Evolutionary conservation across 2,797 vertebrate genomes (phyloP).

Genomic region (Hippocampus kuda): DNA sequence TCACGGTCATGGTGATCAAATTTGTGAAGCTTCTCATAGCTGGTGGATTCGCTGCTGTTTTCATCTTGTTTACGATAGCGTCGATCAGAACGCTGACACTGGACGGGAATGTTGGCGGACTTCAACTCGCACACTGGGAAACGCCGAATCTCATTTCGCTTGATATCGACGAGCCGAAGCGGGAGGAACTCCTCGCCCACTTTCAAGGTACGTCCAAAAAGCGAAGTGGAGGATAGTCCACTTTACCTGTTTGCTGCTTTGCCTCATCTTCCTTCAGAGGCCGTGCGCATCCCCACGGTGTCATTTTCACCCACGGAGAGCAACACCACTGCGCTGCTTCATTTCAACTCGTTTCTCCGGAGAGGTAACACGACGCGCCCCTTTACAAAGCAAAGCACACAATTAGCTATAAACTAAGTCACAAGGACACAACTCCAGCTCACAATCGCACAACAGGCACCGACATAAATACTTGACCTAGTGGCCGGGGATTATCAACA

Average conservation of each 20-base stretch:
- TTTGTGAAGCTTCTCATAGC: neutral
- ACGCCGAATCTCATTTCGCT: slow-evolving; percentile 42
- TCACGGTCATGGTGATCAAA: neutral
- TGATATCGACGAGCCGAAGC: slow-evolving; percentile 45
- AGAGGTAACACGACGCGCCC: slow-evolving; percentile 61
- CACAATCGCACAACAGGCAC: no score
- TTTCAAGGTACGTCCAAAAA: slow-evolving; percentile 70
- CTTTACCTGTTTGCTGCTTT: neutral
- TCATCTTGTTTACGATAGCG: neutral
- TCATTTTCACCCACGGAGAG: slow-evolving; percentile 60
- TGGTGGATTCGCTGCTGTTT: neutral
- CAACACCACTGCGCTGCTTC: slow-evolving; percentile 74
- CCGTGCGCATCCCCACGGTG: slow-evolving; percentile 84
- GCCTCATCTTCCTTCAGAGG: slow-evolving; percentile 58
- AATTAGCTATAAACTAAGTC: no score
- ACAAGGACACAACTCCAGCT: no score
- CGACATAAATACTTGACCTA: no score
- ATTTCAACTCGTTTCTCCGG: slow-evolving; percentile 71
- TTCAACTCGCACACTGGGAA: slow-evolving; percentile 63
- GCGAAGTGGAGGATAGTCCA: neutral
- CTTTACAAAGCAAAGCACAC: no score
- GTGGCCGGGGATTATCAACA: no score
- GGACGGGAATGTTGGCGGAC: slow-evolving; percentile 59
- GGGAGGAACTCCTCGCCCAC: slow-evolving; percentile 54
- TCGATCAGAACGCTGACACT: slow-evolving; percentile 57